These are phyloP conservation scores for Tribolium madens DNA, from an alignment of 1,140 invertebrate species.

Conservation along the genomic window DNA sequence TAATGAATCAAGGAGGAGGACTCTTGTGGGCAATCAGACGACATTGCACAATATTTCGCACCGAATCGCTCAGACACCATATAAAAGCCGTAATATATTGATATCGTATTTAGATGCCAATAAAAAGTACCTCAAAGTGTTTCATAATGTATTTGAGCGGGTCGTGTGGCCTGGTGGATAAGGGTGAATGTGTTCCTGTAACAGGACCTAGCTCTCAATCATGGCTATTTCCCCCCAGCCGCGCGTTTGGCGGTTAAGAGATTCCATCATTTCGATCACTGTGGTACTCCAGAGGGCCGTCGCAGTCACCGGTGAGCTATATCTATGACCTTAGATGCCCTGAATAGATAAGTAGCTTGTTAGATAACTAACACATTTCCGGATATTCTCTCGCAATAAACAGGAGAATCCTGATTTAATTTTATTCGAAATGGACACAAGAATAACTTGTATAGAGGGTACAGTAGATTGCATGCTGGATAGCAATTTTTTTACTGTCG, in stretches of 20 bases:
- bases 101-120: conserved; percentile 65
- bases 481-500: conserved; percentile 61
- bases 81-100: conserved; percentile 60
- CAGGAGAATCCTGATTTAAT: conserved; percentile 22
- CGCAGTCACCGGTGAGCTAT: conserved; percentile 63
- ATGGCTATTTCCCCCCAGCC: conserved; percentile 66
- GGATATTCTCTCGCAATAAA: conserved; percentile 13
- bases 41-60: conserved; percentile 57
- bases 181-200: conserved; percentile 51
- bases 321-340: conserved; percentile 58
- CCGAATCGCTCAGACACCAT: conserved; percentile 39
- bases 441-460: not conserved
- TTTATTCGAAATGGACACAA: not conserved
- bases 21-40: conserved; percentile 28
- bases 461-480: conserved; percentile 57
- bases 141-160: conserved; percentile 63
- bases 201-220: conserved; percentile 63
- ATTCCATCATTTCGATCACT: conserved; percentile 67
- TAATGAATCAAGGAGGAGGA: not conserved
- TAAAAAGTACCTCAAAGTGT: conserved; percentile 65
- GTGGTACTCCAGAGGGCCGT: conserved; percentile 65
- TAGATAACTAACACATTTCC: conserved; percentile 41
- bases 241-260: conserved; percentile 66
- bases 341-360: conserved; percentile 54
- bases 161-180: conserved; percentile 51